Conservation (phyloP, 2,888 invertebrate species). For the Microplitis deprimator region DNA sequence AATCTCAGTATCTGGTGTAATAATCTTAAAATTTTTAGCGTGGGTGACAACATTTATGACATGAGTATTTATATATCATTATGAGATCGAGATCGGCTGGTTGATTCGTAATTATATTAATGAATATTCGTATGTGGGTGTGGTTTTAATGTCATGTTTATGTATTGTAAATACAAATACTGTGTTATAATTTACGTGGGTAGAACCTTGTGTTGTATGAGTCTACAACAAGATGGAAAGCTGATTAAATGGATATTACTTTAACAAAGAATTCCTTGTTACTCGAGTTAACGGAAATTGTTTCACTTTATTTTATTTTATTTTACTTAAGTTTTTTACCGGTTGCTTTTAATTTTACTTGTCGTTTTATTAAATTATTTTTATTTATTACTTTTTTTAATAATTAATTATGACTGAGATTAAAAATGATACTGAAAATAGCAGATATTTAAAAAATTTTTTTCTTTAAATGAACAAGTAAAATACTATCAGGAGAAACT, state of each 20-base stretch:
- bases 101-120: slow-evolving; percentile 34
- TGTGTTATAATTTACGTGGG: slow-evolving; percentile 22
- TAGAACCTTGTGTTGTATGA: slow-evolving; percentile 18
- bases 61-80: slow-evolving; percentile 4
- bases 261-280: slow-evolving; percentile 33
- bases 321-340: neutral
- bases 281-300: neutral
- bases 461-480: no score
- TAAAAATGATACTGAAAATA: no score
- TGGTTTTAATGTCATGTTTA: slow-evolving; percentile 10
- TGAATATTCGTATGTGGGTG: slow-evolving; percentile 39
- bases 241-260: slow-evolving; percentile 18
- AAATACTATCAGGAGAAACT: no score
- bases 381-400: neutral
- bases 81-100: slow-evolving; percentile 31
- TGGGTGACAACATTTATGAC: slow-evolving; percentile 22
- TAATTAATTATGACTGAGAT: no score
- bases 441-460: no score
- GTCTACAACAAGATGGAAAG: slow-evolving; percentile 23
- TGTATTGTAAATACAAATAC: neutral
- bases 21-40: neutral
- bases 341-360: neutral
- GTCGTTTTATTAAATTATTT: neutral
- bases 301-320: neutral
- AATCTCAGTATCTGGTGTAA: neutral